Conservation (phyloP, 2,888 invertebrate genomes). For the Eupelmus urozonus region DNA sequence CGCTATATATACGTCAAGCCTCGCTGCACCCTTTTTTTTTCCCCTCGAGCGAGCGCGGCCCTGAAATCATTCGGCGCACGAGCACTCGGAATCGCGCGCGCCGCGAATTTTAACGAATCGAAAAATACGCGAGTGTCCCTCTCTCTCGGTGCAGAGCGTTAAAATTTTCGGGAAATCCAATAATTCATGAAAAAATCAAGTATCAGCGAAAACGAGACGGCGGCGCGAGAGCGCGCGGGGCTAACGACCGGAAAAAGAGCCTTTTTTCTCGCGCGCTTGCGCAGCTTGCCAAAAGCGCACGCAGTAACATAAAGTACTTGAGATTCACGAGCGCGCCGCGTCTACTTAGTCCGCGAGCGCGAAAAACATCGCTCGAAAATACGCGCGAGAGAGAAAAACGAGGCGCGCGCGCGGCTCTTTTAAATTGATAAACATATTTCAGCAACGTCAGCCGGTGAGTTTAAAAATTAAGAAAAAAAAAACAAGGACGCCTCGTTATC, state of each 20-base stretch:
- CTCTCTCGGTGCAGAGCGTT: not conserved
- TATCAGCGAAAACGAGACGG: constrained; percentile 22
- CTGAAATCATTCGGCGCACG: not conserved
- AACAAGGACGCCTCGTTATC: constrained; percentile 7
- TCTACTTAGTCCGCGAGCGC: constrained; percentile 32
- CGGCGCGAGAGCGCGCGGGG: not conserved
- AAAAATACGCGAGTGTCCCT: no score
- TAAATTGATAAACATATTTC: no score
- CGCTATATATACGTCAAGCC: not conserved
- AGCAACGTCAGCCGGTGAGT: no score
- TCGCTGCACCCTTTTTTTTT: not conserved
- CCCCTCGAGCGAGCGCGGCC: no score
- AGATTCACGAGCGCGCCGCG: constrained; percentile 46
- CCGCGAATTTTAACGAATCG: constrained; percentile 13
- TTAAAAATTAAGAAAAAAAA: not conserved
- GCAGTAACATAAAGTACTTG: constrained; percentile 50
- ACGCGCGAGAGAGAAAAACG: not conserved
- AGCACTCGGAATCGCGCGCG: not conserved
- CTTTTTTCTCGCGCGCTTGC: constrained; percentile 24
- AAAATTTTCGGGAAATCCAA: constrained; percentile 41
- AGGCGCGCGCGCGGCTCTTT: not conserved
- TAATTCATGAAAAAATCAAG: constrained; percentile 43
- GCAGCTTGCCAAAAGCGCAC: constrained; percentile 49
- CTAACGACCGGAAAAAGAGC: constrained; percentile 45
- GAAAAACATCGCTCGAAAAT: constrained; percentile 43